phyloP scores from a whole-genome alignment of 2,888 invertebrate species.

The Standfussiana lucernea region DNA sequence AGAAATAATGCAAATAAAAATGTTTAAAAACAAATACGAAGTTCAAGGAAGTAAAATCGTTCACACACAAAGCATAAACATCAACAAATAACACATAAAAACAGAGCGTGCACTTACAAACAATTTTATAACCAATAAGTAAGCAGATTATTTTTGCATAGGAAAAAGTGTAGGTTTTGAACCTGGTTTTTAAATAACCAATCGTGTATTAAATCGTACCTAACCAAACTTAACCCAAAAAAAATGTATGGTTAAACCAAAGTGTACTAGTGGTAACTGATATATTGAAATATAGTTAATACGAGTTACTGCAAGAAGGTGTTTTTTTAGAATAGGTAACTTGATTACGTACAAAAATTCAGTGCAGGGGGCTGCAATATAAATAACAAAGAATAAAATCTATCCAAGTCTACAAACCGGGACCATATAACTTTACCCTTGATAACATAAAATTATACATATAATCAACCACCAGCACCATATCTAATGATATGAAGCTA shows the following conservation, averaged over 20 bases:
- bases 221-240: neutral
- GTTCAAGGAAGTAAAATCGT: neutral
- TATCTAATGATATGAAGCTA: neutral
- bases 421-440: too few relatives aligned
- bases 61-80: neutral
- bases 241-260: neutral
- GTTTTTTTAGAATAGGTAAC: neutral
- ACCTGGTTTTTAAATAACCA: neutral
- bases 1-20: neutral
- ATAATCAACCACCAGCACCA: too few relatives aligned
- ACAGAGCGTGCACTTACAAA: neutral
- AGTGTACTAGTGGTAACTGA: neutral
- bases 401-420: neutral
- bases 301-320: neutral
- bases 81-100: neutral
- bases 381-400: conserved; percentile 8
- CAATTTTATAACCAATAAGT: neutral
- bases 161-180: neutral
- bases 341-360: conserved; percentile 27
- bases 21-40: neutral
- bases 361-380: conserved; percentile 27
- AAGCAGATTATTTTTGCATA: neutral
- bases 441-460: too few relatives aligned
- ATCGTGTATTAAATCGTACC: neutral
- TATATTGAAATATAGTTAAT: neutral